Evolutionary conservation across 1,140 invertebrate species (phyloP), one percentile per base, ranked within the genome.

Genomic region (Plutomurus gul): DNA sequence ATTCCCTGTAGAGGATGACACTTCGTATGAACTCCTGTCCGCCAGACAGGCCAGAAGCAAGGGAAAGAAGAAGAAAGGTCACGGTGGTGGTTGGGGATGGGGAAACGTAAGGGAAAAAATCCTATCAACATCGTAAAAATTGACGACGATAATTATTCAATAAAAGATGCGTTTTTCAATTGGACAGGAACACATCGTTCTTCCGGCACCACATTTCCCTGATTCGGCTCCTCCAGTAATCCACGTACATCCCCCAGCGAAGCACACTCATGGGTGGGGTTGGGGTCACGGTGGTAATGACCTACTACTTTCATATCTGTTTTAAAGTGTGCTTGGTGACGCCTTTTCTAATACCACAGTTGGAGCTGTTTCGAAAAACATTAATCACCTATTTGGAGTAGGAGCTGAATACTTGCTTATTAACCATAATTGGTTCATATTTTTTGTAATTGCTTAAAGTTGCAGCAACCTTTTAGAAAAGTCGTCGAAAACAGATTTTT

Each of bases 201-300:
- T 76, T 36, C 74, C 75, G 8, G 74, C 22, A 37, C 79, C 74
- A 72, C 27, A 33, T n/a, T 80, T 80, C 43, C 79, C 70, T 25
- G n/a, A 72, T 27, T 22, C 18, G n/a, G 16, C 25, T 25, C 70
- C 70, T 6, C 70, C 70, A 72, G 39, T 43, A 16, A 72, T 72
- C 8, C 56, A 65, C 27, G 56, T 65, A n/a, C 56, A 65, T 65
- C 13, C 56, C 13, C 16, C 16, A 65, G 27, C 56, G 36, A 11
- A 65, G 25, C 56, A 65, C 13, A 25, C 30, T 65, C 56, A 76
- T 60, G 75, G 75, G 39, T 56, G 47, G 46, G 56, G 49, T 76
- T 40, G 74, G 27, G 74, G 49, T 16, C 40, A 40, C 16, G 30
- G 70, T 5, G 37, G 20, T 13, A 25, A 30, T 0, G 40, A n/a